Conservation (phyloP, 2,888 invertebrate species). For the Cosmia trapezina region DNA sequence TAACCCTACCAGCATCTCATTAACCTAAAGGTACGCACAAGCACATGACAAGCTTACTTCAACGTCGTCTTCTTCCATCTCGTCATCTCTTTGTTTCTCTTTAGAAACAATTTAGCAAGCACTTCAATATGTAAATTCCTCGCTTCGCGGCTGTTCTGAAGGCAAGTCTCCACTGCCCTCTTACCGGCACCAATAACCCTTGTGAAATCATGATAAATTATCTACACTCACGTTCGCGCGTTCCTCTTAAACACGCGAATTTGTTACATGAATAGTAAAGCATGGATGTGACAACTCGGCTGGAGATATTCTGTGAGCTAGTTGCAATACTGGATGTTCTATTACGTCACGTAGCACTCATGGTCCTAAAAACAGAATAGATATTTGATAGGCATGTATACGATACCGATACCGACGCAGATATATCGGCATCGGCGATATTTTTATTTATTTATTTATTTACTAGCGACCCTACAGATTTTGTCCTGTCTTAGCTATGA, state of each 20-base stretch:
- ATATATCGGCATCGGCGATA: too few species aligned
- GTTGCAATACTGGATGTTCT: neutral
- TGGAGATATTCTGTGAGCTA: neutral
- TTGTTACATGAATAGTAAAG: conserved; percentile 54
- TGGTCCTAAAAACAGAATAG: too few species aligned
- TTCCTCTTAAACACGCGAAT: conserved; percentile 77
- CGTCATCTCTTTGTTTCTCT: conserved; percentile 63
- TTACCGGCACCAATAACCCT: conserved; percentile 86
- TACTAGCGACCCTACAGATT: too few species aligned
- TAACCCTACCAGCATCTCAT: conserved; percentile 13
- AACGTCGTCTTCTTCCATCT: conserved; percentile 49
- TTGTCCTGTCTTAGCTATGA: too few species aligned
- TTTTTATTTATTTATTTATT: too few species aligned
- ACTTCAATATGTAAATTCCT: conserved; percentile 85
- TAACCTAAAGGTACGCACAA: conserved; percentile 48
- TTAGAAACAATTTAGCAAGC: conserved; percentile 80
- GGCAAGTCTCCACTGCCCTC: conserved; percentile 79
- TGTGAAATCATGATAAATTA: conserved; percentile 89
- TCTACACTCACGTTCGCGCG: conserved; percentile 86
- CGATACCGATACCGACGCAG: too few species aligned
- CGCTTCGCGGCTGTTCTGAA: conserved; percentile 72
- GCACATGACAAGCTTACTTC: conserved; percentile 54
- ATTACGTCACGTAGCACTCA: neutral
- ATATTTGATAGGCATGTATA: too few species aligned
- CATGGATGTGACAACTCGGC: conserved; percentile 71